phyloP scores from a whole-genome alignment of 2,888 invertebrate genomes.

The Xiphydria camelus region DNA sequence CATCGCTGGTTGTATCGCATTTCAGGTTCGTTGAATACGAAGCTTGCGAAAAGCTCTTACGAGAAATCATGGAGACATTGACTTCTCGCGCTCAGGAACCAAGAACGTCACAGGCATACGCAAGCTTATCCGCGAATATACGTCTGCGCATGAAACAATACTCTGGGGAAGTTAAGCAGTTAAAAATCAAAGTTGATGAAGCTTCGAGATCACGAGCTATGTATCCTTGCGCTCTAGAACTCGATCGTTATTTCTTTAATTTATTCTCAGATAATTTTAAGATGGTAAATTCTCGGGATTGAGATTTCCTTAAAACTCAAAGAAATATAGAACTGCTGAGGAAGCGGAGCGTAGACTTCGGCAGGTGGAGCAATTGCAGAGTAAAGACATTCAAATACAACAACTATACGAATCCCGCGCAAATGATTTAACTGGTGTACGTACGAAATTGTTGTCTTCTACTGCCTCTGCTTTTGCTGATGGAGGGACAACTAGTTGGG shows the following conservation, averaged over 20 bases:
- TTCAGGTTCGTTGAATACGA: constrained; percentile 68
- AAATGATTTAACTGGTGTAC: constrained; percentile 45
- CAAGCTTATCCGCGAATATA: constrained; percentile 64
- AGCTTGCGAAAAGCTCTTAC: constrained; percentile 67
- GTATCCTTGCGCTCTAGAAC: constrained; percentile 57
- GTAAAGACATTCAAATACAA: constrained; percentile 64
- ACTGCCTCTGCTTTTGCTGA: constrained; percentile 53
- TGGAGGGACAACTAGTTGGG: constrained; percentile 59
- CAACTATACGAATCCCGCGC: constrained; percentile 59
- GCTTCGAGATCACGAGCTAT: constrained; percentile 57
- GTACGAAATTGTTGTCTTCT: constrained; percentile 47
- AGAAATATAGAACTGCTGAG: constrained; percentile 61
- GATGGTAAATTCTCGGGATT: not conserved
- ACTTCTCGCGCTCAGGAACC: constrained; percentile 62
- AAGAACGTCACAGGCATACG: constrained; percentile 62
- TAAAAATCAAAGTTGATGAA: constrained; percentile 63
- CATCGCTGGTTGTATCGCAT: not conserved
- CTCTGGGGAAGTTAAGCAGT: constrained; percentile 63
- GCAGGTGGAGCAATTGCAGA: constrained; percentile 65
- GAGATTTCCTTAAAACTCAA: constrained; percentile 39
- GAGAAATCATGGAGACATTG: constrained; percentile 67
- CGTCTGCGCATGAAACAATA: constrained; percentile 67
- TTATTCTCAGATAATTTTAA: constrained; percentile 6
- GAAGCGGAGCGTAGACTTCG: constrained; percentile 67
- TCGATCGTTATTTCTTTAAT: not conserved